These are phyloP conservation scores for Hydrotaea diabolus DNA, from an alignment of 2,888 invertebrate species.

Conservation along the genomic window DNA sequence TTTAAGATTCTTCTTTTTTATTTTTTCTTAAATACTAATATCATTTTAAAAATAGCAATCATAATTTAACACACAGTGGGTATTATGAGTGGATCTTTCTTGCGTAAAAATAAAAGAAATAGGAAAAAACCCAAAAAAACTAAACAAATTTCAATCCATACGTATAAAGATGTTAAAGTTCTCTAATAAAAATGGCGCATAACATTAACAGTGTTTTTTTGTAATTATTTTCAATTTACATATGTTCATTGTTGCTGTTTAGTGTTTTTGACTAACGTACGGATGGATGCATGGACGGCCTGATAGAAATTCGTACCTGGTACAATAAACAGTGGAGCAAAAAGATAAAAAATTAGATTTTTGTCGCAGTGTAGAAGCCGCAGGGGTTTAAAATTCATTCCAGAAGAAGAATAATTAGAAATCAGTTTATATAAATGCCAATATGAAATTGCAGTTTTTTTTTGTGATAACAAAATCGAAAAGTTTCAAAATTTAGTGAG, in stretches of 20 bases:
- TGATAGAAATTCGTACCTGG: neutral
- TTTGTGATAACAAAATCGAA: too few species aligned
- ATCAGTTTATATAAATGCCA: too few species aligned
- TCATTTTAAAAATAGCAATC: constrained; percentile 12
- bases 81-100: constrained; percentile 33
- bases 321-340: neutral
- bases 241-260: constrained; percentile 16
- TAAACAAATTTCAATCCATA: neutral
- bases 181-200: constrained; percentile 31
- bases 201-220: constrained; percentile 58
- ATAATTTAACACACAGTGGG: constrained; percentile 48
- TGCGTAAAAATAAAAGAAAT: constrained; percentile 34
- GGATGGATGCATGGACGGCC: constrained; percentile 10
- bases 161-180: constrained; percentile 18
- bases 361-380: too few species aligned
- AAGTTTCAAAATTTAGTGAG: too few species aligned
- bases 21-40: neutral
- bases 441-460: too few species aligned
- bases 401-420: too few species aligned
- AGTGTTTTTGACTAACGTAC: neutral
- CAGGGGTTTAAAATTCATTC: too few species aligned
- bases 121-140: neutral
- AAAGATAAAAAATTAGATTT: too few species aligned
- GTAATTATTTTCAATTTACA: constrained; percentile 64
- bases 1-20: neutral